Evolutionary conservation across 2,113 vertebrate genomes (phyloP).

Genomic region (Narcine bancroftii): DNA sequence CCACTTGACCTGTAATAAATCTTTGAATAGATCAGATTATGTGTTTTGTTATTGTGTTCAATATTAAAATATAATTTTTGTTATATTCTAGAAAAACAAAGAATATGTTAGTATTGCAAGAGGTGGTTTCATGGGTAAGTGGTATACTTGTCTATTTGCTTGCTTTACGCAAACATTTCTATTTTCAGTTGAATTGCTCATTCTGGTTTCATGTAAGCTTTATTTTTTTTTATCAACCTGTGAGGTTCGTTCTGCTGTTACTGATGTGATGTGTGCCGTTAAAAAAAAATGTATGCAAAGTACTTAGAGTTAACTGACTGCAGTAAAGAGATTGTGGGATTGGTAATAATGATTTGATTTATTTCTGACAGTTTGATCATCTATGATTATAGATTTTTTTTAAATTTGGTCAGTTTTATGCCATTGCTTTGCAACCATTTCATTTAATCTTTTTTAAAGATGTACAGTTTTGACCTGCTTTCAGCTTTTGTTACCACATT

Average conservation of each 20-base stretch:
- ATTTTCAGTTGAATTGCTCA: background rate
- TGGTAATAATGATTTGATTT: background rate
- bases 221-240: background rate
- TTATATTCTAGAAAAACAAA: slow-evolving; percentile 86
- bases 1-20: background rate
- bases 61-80: background rate
- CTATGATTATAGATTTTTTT: background rate
- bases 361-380: background rate
- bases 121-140: slow-evolving; percentile 97
- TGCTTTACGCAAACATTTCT: background rate
- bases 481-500: background rate
- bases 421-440: background rate
- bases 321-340: background rate
- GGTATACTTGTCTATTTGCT: too few species aligned
- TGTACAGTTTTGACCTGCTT: background rate
- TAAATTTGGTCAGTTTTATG: background rate
- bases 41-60: background rate
- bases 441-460: background rate
- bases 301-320: background rate
- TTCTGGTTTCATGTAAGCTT: background rate
- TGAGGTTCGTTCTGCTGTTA: too few species aligned
- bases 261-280: background rate
- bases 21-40: background rate
- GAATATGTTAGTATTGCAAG: slow-evolving; percentile 96
- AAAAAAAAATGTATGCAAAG: background rate